Conservation (phyloP, 2,113 vertebrate genomes). For the Scopus umbretta region DNA sequence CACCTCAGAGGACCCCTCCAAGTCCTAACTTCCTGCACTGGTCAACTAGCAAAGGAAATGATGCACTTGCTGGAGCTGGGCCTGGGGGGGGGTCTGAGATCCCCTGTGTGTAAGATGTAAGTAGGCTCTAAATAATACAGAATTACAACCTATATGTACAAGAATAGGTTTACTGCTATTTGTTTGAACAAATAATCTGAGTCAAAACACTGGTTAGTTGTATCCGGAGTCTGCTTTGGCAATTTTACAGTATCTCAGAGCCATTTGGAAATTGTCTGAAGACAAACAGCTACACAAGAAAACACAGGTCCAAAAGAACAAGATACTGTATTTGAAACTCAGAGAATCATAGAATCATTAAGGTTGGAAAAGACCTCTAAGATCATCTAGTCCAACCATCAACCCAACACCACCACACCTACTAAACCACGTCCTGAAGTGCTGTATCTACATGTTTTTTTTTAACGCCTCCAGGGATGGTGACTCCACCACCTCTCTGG, state of each 20-base stretch:
- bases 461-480: too few species aligned
- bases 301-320: neutral
- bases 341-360: too few species aligned
- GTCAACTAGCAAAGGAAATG: neutral
- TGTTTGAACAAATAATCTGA: neutral
- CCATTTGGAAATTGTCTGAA: neutral
- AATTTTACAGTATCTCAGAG: neutral
- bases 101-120: neutral
- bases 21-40: neutral
- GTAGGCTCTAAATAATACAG: neutral
- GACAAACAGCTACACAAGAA: neutral
- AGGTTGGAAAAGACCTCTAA: too few species aligned
- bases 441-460: too few species aligned
- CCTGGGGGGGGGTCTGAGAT: fast-evolving
- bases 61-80: neutral
- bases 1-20: neutral
- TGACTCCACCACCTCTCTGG: too few species aligned
- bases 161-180: neutral
- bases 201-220: neutral
- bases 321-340: neutral
- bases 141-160: neutral
- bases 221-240: neutral
- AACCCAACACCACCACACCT: too few species aligned
- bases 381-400: too few species aligned
- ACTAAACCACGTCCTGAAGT: too few species aligned